These are phyloP conservation scores for Mesorhabditis belari DNA, from an alignment of 2,888 invertebrate genomes.

Conservation along the genomic window DNA sequence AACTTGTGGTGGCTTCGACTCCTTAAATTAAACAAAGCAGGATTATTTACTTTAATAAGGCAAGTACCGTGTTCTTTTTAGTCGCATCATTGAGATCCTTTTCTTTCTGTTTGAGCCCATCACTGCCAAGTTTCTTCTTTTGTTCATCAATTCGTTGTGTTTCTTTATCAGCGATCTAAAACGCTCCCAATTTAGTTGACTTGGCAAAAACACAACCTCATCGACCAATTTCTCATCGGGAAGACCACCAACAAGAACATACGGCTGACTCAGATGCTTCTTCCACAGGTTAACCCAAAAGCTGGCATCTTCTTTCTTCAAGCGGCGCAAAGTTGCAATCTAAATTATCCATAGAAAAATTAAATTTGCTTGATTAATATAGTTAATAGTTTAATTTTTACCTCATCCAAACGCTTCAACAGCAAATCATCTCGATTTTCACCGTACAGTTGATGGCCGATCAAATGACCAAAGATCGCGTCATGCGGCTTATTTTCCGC, in stretches of 20 bases:
- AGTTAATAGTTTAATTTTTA: neutral
- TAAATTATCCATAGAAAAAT: constrained; percentile 3
- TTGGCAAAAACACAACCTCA: constrained; percentile 56
- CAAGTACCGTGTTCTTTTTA: constrained; percentile 71
- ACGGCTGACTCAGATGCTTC: constrained; percentile 29
- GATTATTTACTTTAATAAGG: no score
- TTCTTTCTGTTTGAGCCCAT: constrained; percentile 66
- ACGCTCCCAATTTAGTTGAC: neutral
- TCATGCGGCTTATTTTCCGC: constrained; percentile 68
- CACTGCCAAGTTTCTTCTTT: constrained; percentile 63
- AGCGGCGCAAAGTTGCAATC: constrained; percentile 44
- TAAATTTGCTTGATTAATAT: neutral
- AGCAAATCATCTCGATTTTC: constrained; percentile 55
- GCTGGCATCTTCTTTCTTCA: constrained; percentile 63
- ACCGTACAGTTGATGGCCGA: constrained; percentile 78
- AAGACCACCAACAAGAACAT: constrained; percentile 56
- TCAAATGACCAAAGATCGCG: constrained; percentile 69
- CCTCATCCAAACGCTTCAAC: constrained; percentile 28
- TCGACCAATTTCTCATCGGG: constrained; percentile 66
- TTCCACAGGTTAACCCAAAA: constrained; percentile 70
- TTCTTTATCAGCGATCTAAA: constrained; percentile 61
- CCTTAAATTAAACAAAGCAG: constrained; percentile 21
- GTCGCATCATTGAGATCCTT: constrained; percentile 66
- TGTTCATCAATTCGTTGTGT: constrained; percentile 68
- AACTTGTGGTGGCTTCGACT: constrained; percentile 64